These are phyloP conservation scores for Atopsyche davidsoni DNA, from an alignment of 1,140 invertebrate genomes.

Conservation along the genomic window DNA sequence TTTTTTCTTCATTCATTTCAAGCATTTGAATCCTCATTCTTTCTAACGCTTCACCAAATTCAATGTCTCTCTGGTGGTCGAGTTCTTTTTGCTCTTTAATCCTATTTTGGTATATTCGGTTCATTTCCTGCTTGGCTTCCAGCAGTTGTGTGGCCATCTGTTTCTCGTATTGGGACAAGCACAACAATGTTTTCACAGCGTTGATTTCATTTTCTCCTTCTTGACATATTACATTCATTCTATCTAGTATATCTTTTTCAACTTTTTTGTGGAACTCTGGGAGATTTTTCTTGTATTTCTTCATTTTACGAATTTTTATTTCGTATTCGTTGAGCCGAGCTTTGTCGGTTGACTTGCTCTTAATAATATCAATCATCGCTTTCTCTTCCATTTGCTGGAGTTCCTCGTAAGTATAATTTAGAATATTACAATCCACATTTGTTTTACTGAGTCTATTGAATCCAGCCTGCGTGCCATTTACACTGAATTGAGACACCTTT, in stretches of 20 bases:
- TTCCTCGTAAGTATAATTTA: constrained; percentile 40
- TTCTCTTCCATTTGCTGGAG: constrained; percentile 37
- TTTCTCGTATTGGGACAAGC: constrained; percentile 57
- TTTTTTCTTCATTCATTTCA: constrained; percentile 41
- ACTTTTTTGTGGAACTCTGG: constrained; percentile 42
- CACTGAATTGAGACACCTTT: too few species aligned
- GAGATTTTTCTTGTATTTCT: constrained; percentile 36
- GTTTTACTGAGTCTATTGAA: background rate
- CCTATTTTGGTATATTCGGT: constrained; percentile 48
- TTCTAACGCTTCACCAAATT: constrained; percentile 43
- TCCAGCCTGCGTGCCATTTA: background rate
- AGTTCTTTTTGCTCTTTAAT: constrained; percentile 44
- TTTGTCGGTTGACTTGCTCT: constrained; percentile 32
- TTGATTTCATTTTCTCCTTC: constrained; percentile 48
- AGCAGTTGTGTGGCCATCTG: constrained; percentile 54
- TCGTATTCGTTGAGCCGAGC: constrained; percentile 39
- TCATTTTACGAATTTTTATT: constrained; percentile 36
- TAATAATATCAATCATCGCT: constrained; percentile 32
- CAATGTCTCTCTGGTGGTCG: constrained; percentile 40
- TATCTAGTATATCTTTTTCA: constrained; percentile 36
- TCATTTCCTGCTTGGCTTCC: constrained; percentile 50
- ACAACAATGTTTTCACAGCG: constrained; percentile 49
- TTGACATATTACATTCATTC: constrained; percentile 39
- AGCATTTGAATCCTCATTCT: constrained; percentile 42
- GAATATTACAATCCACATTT: constrained; percentile 32